Conservation (phyloP, 2,888 invertebrate genomes). For the Lycophotia porphyrea region DNA sequence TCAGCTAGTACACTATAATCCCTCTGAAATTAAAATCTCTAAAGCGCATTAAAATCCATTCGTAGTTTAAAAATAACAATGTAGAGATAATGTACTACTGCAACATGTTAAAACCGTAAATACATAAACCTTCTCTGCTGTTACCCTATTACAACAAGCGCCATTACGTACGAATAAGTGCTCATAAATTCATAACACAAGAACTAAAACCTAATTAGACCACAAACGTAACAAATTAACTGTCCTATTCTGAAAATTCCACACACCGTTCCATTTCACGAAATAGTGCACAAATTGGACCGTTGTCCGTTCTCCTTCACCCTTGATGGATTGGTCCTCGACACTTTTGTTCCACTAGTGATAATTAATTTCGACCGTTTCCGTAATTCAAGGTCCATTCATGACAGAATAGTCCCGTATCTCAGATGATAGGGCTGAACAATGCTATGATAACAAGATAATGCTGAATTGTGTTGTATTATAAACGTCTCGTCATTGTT, state of each 20-base stretch:
- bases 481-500: slow-evolving; percentile 64
- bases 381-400: slow-evolving; percentile 70
- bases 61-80: neutral
- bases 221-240: slow-evolving; percentile 19
- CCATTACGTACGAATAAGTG: slow-evolving; percentile 4
- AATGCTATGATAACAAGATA: slow-evolving; percentile 66
- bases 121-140: neutral
- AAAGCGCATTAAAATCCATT: neutral
- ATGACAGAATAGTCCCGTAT: slow-evolving; percentile 68
- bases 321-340: slow-evolving; percentile 78
- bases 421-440: slow-evolving; percentile 66
- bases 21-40: neutral
- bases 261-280: slow-evolving; percentile 47
- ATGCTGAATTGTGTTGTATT: slow-evolving; percentile 64
- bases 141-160: neutral
- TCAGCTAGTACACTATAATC: too few relatives aligned
- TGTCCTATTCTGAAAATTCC: slow-evolving; percentile 51
- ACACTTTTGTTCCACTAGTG: slow-evolving; percentile 78
- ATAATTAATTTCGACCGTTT: slow-evolving; percentile 80
- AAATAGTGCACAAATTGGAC: slow-evolving; percentile 71
- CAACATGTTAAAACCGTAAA: neutral
- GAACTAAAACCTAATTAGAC: slow-evolving; percentile 14
- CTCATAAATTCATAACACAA: slow-evolving; percentile 2
- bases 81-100: neutral
- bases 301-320: slow-evolving; percentile 76